Base-by-base conservation (phyloP, 2,797 vertebrate species). In the Novumbra hubbsi region DNA sequence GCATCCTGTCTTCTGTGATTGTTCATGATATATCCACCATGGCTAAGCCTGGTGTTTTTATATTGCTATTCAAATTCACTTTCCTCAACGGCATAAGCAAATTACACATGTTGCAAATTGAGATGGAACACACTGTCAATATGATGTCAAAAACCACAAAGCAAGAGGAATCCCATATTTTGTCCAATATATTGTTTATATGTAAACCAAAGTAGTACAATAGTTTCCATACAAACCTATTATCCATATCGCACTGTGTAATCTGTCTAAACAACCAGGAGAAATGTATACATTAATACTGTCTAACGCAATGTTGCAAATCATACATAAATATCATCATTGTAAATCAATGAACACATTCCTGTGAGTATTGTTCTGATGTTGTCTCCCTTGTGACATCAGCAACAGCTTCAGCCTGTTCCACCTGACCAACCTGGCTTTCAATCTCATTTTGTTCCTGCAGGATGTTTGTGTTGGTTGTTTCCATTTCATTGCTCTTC, bases 401-500 rank as follows among this genome's bases (percentile, higher is more conserved):
- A 30, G 14, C 21, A 63, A n/a, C 32, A 19, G 21, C 14, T 64
- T 65, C 28, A 65, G 27, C 27, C 63, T 65, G 63, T 65, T 32
- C 63, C 6, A 2, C 63, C 63, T 16, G 63, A 30, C 27, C 63
- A 65, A 15, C 63, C 55, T 60, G 55, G 4, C 55, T 57, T 57
- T 57, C 28, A 64, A 27, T 24, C 9, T 68, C 19, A 21, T 16
- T 27, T 28, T 21, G 30, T 32, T 57, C 48, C 48, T 60, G 49
- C 45, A 41, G 65, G 34, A 19, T 19, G 48, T 19, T 48, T 70
- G 68, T 15, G 28, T 62, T 57, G 60, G 45, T 50, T 17, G 57
- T 55, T 41, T 79, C 80, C 41, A 76, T 75, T 17, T n/a, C 76
- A 52, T 62, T 78, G 73, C 75, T 75, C 49, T 87, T 70, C 17